phyloP scores from a whole-genome alignment of 2,113 vertebrate species.

The Atrichornis clamosus region DNA sequence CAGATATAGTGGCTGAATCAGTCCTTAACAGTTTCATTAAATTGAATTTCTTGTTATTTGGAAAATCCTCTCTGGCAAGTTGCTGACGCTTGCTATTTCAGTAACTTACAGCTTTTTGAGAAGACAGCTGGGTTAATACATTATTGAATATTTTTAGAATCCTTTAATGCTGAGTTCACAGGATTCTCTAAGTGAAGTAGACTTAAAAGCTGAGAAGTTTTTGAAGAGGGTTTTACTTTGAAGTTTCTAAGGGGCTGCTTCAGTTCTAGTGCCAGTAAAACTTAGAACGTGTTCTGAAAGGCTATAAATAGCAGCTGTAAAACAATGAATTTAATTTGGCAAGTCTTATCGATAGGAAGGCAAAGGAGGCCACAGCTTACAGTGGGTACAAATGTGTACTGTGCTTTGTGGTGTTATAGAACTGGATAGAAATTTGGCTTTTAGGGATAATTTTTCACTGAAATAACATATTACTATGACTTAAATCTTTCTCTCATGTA shows the following conservation, averaged over 20 bases:
- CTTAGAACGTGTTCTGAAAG: not conserved
- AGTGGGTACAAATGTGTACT: not conserved
- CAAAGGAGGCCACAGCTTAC: not conserved
- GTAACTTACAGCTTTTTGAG: constrained; percentile 15
- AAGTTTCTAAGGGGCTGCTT: not conserved
- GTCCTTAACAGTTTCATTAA: constrained; percentile 27
- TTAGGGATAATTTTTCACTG: not conserved
- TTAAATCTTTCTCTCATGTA: not conserved
- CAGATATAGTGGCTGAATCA: not conserved
- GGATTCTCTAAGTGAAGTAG: constrained; percentile 6
- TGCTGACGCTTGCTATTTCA: constrained; percentile 51
- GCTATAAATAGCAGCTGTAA: not conserved
- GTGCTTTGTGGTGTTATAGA: not conserved
- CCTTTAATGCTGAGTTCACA: constrained; percentile 61
- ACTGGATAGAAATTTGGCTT: not conserved
- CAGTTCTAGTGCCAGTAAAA: not conserved
- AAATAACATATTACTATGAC: not conserved
- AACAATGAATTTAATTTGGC: not conserved
- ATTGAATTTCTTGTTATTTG: constrained; percentile 18
- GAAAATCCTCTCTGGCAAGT: constrained; percentile 14
- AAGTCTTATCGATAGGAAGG: not conserved
- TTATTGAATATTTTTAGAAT: constrained; percentile 62
- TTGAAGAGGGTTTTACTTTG: constrained; percentile 14
- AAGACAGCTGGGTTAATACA: constrained; percentile 47
- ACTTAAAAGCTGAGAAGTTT: constrained; percentile 38